These are phyloP conservation scores for Delichon dasypus DNA, from an alignment of 2,797 vertebrate genomes.

Conservation along the genomic window DNA sequence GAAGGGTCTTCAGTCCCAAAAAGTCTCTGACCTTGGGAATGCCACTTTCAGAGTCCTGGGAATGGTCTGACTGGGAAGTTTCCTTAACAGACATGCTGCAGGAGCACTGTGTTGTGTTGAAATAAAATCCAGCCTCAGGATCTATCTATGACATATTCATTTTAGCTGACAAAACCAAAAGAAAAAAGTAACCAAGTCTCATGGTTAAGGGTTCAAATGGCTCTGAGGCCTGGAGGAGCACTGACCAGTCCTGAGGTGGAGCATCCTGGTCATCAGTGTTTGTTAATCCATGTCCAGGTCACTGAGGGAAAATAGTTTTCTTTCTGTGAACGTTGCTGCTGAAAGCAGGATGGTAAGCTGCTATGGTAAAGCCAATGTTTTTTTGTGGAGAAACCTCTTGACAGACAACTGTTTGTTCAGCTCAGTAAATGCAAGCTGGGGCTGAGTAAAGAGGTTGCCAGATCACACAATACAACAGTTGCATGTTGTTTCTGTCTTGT, in stretches of 20 bases:
- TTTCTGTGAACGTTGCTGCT: not conserved
- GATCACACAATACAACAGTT: conserved; percentile 18
- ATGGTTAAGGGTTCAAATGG: not conserved
- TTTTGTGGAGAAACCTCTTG: conserved; percentile 19
- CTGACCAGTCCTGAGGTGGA: not conserved
- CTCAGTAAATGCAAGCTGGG: conserved; percentile 52
- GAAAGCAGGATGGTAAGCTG: not conserved
- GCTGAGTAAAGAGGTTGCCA: conserved; percentile 20
- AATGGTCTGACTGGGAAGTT: not conserved
- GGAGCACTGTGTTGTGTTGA: not conserved
- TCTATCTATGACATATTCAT: not conserved
- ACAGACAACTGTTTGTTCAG: conserved; percentile 51
- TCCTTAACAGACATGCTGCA: not conserved
- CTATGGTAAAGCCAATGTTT: conserved; percentile 23
- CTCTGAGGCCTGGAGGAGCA: not conserved
- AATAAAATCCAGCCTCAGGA: not conserved
- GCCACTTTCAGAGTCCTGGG: not conserved
- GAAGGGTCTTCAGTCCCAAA: rapidly evolving
- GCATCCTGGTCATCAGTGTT: not conserved
- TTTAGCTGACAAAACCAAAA: not conserved
- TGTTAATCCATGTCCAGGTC: not conserved
- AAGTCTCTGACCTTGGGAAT: not conserved
- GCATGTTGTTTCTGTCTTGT: conserved; percentile 12
- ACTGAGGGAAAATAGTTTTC: not conserved
- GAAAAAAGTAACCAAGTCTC: not conserved